Conservation (phyloP, 2,888 invertebrate genomes). For the Drosophila kanekoi region DNA sequence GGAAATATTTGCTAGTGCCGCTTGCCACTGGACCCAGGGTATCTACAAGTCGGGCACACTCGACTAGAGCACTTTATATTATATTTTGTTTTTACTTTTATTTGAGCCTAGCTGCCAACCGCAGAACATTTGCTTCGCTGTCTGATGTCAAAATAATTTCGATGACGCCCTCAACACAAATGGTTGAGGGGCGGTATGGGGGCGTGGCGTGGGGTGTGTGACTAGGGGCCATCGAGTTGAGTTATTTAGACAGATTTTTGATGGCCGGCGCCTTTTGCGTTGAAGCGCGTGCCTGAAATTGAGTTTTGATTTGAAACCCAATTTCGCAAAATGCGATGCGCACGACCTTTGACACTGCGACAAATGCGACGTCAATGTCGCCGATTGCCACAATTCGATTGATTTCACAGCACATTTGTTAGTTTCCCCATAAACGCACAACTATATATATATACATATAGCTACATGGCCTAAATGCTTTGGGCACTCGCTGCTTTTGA, state of each 20-base stretch:
- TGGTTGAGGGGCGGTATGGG: conserved; percentile 1
- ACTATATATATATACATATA: background rate
- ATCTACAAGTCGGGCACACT: background rate
- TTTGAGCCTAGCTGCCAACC: conserved; percentile 62
- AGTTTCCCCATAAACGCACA: background rate
- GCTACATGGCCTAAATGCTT: background rate
- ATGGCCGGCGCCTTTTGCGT: conserved; percentile 44
- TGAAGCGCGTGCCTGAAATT: conserved; percentile 59
- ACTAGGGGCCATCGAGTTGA: conserved; percentile 29
- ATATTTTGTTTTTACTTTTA: conserved; percentile 34
- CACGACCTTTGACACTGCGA: conserved; percentile 36
- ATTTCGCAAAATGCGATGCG: conserved; percentile 56
- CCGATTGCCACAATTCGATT: conserved; percentile 80
- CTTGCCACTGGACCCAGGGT: background rate
- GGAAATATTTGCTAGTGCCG: too few species aligned
- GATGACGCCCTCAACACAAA: conserved; percentile 57
- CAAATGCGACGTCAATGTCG: conserved; percentile 40
- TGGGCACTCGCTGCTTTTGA: conserved; percentile 54
- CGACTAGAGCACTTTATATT: background rate
- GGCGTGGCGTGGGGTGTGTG: conserved; percentile 1
- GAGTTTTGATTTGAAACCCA: conserved; percentile 78
- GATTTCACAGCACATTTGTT: conserved; percentile 64
- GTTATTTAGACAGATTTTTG: conserved; percentile 78
- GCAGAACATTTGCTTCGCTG: conserved; percentile 45
- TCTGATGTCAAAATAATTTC: conserved; percentile 77